Base-by-base conservation (phyloP, 2,888 invertebrate species). In the Eristalis pertinax region DNA sequence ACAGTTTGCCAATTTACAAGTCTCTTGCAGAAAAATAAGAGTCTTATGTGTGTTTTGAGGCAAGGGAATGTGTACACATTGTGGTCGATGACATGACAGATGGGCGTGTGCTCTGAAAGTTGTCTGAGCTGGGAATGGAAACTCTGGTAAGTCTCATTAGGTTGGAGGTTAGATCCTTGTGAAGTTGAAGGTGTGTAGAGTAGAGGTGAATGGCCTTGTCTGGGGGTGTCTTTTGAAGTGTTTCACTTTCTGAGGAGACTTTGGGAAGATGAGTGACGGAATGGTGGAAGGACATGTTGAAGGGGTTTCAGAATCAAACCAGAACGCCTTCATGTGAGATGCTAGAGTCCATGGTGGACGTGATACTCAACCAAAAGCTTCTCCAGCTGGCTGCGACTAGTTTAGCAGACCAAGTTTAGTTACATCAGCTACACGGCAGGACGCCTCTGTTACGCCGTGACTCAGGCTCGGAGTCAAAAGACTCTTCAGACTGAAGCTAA, bases 1-100 rank as follows among this genome's bases (percentile, higher is more conserved):
- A 50, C 50, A 50, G 50, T 50, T 50, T 50, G 50, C 50, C 50
- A 50, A 50, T 50, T 50, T 50, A 50, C 50, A 50, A 50, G 50
- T 50, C 50, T 50, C 50, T 50, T 50, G 50, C 50, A 50, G 50
- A 19, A 50, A 19, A 8, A 32, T 32, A 8, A 19, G 19, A 43
- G 43, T 43, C 43, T 43, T 43, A 43, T 19, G 50, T 15, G n/a
- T 19, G 50, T 38, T 35, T 38, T 38, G 38, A 38, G 50, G 50
- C 19, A 19, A 19, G 50, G n/a, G 50, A 19, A 50, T 50, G 50
- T 50, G 50, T 50, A 50, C 50, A 50, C 50, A 50, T 50, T 50
- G 50, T 50, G 50, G 50, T 19, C 50, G 50, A 50, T 50, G 50
- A 50, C 50, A 50, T 50, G 50, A 50, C 50, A 50, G 50, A 50